Conservation (phyloP, 2,113 vertebrate genomes). For the Hemiscyllium ocellatum region DNA sequence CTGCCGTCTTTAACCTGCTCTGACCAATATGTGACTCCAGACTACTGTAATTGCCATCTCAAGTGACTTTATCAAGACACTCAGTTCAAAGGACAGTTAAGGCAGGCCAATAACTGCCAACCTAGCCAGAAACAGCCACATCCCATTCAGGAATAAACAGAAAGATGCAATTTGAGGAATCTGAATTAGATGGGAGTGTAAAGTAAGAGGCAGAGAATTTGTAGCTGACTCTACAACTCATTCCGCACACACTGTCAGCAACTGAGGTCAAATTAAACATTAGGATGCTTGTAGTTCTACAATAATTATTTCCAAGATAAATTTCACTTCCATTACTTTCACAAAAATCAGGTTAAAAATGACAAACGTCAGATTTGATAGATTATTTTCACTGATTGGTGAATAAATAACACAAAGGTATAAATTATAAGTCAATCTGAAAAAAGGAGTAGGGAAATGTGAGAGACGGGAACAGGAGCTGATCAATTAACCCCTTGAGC, state of each 20-base stretch:
- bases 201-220: neutral
- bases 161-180: no score
- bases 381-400: neutral
- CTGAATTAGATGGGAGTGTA: neutral
- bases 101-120: no score
- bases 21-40: no score
- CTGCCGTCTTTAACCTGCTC: no score
- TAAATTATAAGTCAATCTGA: neutral
- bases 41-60: no score
- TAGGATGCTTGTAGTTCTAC: neutral
- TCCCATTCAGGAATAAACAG: no score
- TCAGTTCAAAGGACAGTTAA: no score
- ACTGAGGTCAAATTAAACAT: neutral
- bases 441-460: neutral
- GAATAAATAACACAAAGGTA: neutral
- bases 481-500: no score
- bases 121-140: no score
- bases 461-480: no score
- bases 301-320: neutral
- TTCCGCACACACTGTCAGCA: neutral
- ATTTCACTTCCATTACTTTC: neutral
- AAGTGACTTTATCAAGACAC: no score
- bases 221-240: neutral
- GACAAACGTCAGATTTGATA: neutral
- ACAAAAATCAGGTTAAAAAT: neutral